Conservation (phyloP, 2,113 vertebrate genomes). For the Solea solea region DNA sequence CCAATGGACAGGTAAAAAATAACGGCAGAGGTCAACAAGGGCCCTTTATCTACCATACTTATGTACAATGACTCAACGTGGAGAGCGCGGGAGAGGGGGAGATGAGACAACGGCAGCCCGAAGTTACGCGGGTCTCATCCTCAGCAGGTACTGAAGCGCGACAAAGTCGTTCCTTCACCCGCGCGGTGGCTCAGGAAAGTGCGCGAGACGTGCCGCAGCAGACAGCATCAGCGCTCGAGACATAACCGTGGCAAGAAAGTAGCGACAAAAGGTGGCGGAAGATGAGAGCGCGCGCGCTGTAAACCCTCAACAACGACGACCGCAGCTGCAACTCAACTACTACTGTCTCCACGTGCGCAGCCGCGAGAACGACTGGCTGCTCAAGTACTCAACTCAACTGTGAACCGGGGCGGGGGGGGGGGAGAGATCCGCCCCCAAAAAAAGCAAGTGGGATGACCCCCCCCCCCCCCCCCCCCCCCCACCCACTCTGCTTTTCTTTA, state of each 20-base stretch:
- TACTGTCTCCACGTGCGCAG: constrained; percentile 57
- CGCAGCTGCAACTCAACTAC: background rate
- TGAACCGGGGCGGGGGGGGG: background rate
- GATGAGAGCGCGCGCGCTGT: constrained; percentile 43
- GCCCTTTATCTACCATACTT: constrained; percentile 97
- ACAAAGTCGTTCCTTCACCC: constrained; percentile 11
- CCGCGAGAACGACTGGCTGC: background rate
- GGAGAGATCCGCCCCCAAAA: constrained; percentile 55
- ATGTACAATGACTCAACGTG: constrained; percentile 35
- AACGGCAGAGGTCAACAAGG: constrained; percentile 94
- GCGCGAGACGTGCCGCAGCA: constrained; percentile 16
- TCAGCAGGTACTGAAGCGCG: constrained; percentile 1
- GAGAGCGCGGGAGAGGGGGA: constrained; percentile 35
- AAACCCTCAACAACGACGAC: no score
- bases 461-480: background rate
- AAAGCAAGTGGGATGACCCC: background rate
- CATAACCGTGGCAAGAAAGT: background rate
- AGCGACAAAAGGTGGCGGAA: background rate
- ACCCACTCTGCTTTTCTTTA: background rate
- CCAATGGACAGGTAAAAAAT: constrained; percentile 99
- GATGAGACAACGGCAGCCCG: constrained; percentile 18
- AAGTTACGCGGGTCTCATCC: constrained; percentile 59
- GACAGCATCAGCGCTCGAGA: constrained; percentile 39
- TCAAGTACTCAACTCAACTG: background rate
- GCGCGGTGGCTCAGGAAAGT: constrained; percentile 14